phyloP scores from a whole-genome alignment of 2,113 vertebrate species.

The Xyliphius kryptos region DNA sequence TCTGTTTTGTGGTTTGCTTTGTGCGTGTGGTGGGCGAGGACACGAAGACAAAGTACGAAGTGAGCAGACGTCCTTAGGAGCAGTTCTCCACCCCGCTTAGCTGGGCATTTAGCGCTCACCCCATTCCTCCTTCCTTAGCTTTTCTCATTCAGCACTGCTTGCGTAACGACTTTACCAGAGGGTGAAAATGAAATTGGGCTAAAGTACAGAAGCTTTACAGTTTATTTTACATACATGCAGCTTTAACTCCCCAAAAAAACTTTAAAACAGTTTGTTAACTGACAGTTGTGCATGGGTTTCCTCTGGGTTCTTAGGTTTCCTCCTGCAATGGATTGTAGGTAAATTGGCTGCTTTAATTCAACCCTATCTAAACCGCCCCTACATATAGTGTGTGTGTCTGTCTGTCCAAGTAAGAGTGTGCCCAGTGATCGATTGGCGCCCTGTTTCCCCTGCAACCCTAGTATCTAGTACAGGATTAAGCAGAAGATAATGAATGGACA shows the following conservation, averaged over 20 bases:
- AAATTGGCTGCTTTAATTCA: too few relatives aligned
- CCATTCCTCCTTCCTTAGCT: slow-evolving; percentile 2
- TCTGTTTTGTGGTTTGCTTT: slow-evolving; percentile 22
- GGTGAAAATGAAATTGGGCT: not conserved
- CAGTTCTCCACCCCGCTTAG: not conserved
- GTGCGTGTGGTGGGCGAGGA: not conserved
- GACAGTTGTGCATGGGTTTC: too few relatives aligned
- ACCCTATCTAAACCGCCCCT: too few relatives aligned
- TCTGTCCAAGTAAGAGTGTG: too few relatives aligned
- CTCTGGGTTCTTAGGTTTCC: not conserved
- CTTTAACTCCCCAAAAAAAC: slow-evolving; percentile 11
- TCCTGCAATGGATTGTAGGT: too few relatives aligned
- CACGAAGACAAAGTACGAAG: slow-evolving; percentile 13
- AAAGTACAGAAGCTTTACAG: slow-evolving; percentile 1
- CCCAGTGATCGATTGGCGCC: too few relatives aligned
- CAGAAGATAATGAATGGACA: too few relatives aligned
- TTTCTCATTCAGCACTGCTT: slow-evolving; percentile 19
- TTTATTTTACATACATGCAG: slow-evolving; percentile 1
- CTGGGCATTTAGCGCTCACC: slow-evolving; percentile 14
- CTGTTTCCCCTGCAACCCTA: too few relatives aligned
- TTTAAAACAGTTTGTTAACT: too few relatives aligned
- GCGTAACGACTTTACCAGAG: slow-evolving; percentile 4
- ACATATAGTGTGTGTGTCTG: too few relatives aligned
- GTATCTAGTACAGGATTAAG: too few relatives aligned
- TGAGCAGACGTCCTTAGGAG: slow-evolving; percentile 23